A percentile compares a stretch with the other conserved stretches of the same genome.
phyloP scores from a whole-genome alignment of 2,113 vertebrate species.

The Megaptera novaeangliae region DNA sequence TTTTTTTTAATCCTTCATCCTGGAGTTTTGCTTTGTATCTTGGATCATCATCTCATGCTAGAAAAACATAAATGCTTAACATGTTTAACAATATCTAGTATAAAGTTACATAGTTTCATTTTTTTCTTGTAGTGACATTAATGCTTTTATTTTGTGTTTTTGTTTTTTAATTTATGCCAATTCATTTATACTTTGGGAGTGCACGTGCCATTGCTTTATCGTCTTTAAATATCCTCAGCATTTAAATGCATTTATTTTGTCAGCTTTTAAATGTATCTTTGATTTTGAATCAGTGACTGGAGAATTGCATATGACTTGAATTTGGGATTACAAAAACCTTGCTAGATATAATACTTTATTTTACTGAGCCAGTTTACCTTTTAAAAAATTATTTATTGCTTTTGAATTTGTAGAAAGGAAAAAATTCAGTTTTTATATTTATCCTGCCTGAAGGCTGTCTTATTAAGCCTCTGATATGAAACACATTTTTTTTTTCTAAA shows the following conservation, averaged over 20 bases:
- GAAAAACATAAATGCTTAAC: constrained; percentile 67
- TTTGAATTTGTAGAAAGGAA: constrained; percentile 20
- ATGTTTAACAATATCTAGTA: constrained; percentile 43
- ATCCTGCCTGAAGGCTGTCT: neutral
- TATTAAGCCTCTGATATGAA: constrained; percentile 26
- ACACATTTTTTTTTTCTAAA: neutral
- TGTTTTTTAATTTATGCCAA: neutral
- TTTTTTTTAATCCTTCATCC: constrained; percentile 39
- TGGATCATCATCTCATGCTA: constrained; percentile 62
- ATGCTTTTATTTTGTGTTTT: constrained; percentile 14
- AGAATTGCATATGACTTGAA: constrained; percentile 10
- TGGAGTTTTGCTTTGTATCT: constrained; percentile 60
- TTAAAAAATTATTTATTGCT: constrained; percentile 18
- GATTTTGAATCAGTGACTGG: neutral
- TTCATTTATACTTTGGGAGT: constrained; percentile 64
- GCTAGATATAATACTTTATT: neutral
- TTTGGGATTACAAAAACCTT: neutral
- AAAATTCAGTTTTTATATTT: neutral
- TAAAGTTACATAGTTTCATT: constrained; percentile 19
- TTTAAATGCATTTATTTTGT: constrained; percentile 27
- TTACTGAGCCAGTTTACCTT: neutral
- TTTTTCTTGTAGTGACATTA: constrained; percentile 26
- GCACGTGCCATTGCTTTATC: constrained; percentile 64
- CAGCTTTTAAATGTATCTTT: constrained; percentile 33
- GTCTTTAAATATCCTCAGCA: neutral